These are phyloP conservation scores for Zygogramma bicolorata DNA, from an alignment of 2,888 invertebrate genomes.

Conservation along the genomic window DNA sequence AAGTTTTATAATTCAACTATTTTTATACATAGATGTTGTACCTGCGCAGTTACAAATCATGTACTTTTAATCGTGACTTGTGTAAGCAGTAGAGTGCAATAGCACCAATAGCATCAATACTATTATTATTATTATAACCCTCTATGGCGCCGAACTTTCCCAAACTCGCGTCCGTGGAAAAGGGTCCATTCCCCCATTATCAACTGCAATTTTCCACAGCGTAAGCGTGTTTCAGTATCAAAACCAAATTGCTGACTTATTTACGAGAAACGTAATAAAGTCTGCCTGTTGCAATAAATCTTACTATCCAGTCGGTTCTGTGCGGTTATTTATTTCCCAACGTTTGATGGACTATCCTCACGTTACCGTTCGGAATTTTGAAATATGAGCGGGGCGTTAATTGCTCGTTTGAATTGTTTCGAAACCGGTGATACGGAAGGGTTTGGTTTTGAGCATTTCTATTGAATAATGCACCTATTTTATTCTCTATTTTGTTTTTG, in stretches of 20 bases:
- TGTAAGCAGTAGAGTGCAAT: too few species aligned
- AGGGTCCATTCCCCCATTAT: not conserved
- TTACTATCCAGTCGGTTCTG: slow-evolving; percentile 20
- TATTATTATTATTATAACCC: too few species aligned
- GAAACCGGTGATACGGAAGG: not conserved
- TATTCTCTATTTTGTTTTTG: too few species aligned
- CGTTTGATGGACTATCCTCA: slow-evolving; percentile 21
- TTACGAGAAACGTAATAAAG: slow-evolving; percentile 34
- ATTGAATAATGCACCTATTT: not conserved
- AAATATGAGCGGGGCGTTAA: not conserved
- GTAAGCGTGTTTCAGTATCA: not conserved
- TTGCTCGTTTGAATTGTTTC: not conserved
- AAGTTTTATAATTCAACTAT: too few species aligned
- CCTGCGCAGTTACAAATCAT: too few species aligned
- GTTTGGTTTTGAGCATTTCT: not conserved
- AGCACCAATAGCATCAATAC: too few species aligned
- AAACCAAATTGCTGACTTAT: slow-evolving; percentile 29
- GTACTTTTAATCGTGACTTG: too few species aligned
- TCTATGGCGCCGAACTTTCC: not conserved
- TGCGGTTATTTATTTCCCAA: slow-evolving; percentile 23
- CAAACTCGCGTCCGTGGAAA: not conserved
- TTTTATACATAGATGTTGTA: too few species aligned
- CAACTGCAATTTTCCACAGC: slow-evolving; percentile 27
- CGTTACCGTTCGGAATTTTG: slow-evolving; percentile 10
- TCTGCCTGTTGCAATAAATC: slow-evolving; percentile 28